Evolutionary conservation across 2,888 invertebrate genomes (phyloP).

Genomic region (Zelleria hepariella): DNA sequence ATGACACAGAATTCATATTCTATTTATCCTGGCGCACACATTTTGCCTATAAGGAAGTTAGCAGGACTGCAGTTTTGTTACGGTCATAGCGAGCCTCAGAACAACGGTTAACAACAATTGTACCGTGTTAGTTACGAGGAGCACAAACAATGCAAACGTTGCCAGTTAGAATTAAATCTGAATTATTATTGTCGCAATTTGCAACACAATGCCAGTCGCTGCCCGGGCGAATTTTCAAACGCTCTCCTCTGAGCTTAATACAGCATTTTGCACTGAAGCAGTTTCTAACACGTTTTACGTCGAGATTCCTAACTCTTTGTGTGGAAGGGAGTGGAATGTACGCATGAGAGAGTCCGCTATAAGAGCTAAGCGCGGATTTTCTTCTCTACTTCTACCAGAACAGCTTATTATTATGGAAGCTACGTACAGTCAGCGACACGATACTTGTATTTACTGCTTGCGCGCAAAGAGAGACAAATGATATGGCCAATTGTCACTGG

Average conservation of each 20-base stretch:
- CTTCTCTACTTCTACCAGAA: too few relatives aligned
- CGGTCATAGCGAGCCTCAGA: too few relatives aligned
- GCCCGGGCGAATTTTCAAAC: background rate
- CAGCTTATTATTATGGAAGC: too few relatives aligned
- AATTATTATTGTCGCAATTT: slow-evolving; percentile 8
- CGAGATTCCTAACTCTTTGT: background rate
- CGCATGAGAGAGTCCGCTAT: background rate
- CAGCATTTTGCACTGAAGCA: background rate
- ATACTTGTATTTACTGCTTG: too few relatives aligned
- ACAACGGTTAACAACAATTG: slow-evolving; percentile 29
- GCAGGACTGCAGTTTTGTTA: slow-evolving; percentile 9
- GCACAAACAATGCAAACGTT: slow-evolving; percentile 26
- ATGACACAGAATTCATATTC: too few relatives aligned
- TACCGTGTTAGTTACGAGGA: slow-evolving; percentile 34
- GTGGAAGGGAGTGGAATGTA: background rate
- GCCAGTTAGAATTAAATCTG: slow-evolving; percentile 9
- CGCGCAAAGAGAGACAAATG: too few relatives aligned
- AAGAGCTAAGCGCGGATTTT: background rate
- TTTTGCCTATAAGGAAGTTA: slow-evolving; percentile 3
- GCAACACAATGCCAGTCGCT: slow-evolving; percentile 8
- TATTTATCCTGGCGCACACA: too few relatives aligned
- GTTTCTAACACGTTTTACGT: background rate
- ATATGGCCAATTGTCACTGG: too few relatives aligned
- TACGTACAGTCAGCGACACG: too few relatives aligned
- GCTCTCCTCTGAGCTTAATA: background rate